These are phyloP conservation scores for Hofmannophila pseudospretella DNA, from an alignment of 2,888 invertebrate species.

Conservation along the genomic window DNA sequence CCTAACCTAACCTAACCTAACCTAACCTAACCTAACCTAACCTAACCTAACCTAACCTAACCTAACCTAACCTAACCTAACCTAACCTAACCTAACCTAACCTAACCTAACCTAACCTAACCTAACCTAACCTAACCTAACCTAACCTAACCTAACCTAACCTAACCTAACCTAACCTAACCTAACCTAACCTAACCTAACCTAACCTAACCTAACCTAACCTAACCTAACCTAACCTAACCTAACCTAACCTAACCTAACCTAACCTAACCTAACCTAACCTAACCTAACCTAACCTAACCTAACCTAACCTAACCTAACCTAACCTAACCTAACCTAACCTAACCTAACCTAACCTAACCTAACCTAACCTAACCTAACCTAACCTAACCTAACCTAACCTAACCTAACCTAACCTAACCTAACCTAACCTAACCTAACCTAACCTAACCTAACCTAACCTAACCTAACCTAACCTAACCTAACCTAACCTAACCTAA, in stretches of 20 bases:
- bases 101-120: constrained; percentile 14
- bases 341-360: constrained; percentile 6
- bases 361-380: constrained; percentile 8
- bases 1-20: constrained; percentile 8
- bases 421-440: constrained; percentile 11
- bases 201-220: constrained; percentile 11
- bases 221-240: constrained; percentile 12
- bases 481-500: constrained; percentile 8
- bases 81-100: constrained; percentile 13
- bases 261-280: constrained; percentile 11
- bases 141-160: constrained; percentile 11
- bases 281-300: constrained; percentile 11
- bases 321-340: constrained; percentile 10
- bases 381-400: constrained; percentile 12
- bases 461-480: constrained; percentile 2
- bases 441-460: constrained; percentile 11
- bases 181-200: constrained; percentile 16
- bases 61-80: constrained; percentile 11
- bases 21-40: constrained; percentile 12
- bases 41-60: constrained; percentile 14
- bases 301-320: constrained; percentile 11
- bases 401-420: constrained; percentile 12
- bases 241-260: constrained; percentile 10
- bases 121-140: constrained; percentile 12
- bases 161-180: constrained; percentile 8